phyloP scores from a whole-genome alignment of 2,113 vertebrate genomes.

The Lophura nycthemera region DNA sequence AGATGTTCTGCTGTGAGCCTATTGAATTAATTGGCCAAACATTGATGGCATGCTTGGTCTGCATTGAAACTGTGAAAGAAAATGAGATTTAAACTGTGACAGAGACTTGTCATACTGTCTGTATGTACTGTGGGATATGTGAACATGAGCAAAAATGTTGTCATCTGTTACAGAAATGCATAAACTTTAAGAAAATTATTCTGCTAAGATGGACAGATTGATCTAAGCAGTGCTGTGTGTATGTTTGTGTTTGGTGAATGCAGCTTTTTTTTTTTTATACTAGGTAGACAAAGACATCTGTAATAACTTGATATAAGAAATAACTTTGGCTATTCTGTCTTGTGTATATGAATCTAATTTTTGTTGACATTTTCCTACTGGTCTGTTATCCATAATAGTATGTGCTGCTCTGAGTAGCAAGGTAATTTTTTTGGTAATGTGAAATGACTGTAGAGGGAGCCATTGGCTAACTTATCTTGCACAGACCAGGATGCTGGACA shows the following conservation, averaged over 20 bases:
- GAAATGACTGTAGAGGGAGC: constrained; percentile 56
- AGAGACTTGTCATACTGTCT: background rate
- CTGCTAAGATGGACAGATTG: background rate
- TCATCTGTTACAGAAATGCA: background rate
- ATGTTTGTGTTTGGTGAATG: background rate
- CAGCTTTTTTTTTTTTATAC: background rate
- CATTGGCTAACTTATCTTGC: background rate
- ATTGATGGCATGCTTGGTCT: background rate
- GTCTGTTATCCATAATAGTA: background rate
- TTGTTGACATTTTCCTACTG: background rate
- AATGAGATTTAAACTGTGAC: background rate
- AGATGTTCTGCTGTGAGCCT: background rate
- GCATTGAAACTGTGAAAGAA: background rate
- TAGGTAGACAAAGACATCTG: background rate
- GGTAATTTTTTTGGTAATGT: background rate
- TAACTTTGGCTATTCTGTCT: background rate
- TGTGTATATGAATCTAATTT: background rate
- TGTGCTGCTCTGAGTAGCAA: background rate
- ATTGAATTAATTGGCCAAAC: rapidly evolving
- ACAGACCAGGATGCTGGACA: background rate
- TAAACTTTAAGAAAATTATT: background rate
- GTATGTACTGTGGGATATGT: background rate
- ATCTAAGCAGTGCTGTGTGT: background rate
- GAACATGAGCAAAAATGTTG: no score
- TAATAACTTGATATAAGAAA: background rate